Conservation (phyloP, 2,888 invertebrate genomes). For the Bhutanitis thaidina region DNA sequence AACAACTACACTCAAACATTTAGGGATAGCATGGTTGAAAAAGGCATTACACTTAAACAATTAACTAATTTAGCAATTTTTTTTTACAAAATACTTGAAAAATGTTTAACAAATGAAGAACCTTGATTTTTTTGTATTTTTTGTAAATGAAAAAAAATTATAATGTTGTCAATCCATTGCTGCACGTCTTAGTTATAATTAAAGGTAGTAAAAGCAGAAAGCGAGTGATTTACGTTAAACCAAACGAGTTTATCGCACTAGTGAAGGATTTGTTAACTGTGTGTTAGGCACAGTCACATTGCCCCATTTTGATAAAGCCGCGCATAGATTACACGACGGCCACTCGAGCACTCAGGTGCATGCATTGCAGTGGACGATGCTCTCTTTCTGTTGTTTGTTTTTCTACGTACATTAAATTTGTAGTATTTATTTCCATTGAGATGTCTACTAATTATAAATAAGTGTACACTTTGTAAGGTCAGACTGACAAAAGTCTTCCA, state of each 20-base stretch:
- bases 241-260: slow-evolving; percentile 42
- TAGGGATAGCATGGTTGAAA: neutral
- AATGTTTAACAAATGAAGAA: no score
- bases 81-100: no score
- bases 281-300: slow-evolving; percentile 55
- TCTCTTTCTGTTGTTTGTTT: slow-evolving; percentile 15
- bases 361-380: slow-evolving; percentile 28
- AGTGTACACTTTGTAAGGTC: slow-evolving; percentile 72
- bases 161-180: neutral
- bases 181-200: slow-evolving; percentile 9
- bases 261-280: slow-evolving; percentile 43
- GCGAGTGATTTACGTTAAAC: slow-evolving; percentile 41
- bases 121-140: no score
- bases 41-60: neutral
- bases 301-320: slow-evolving; percentile 76
- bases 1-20: no score
- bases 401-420: neutral
- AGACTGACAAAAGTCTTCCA: slow-evolving; percentile 59
- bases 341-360: slow-evolving; percentile 45
- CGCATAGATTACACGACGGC: slow-evolving; percentile 63
- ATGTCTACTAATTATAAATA: slow-evolving; percentile 28
- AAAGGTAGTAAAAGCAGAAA: slow-evolving; percentile 21
- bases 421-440: neutral
- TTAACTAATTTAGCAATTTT: neutral
- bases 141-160: no score